Percentiles rank a stretch among this genome's conserved stretches.
Conservation (phyloP, 2,113 vertebrate genomes). For the Plectropomus leopardus region DNA sequence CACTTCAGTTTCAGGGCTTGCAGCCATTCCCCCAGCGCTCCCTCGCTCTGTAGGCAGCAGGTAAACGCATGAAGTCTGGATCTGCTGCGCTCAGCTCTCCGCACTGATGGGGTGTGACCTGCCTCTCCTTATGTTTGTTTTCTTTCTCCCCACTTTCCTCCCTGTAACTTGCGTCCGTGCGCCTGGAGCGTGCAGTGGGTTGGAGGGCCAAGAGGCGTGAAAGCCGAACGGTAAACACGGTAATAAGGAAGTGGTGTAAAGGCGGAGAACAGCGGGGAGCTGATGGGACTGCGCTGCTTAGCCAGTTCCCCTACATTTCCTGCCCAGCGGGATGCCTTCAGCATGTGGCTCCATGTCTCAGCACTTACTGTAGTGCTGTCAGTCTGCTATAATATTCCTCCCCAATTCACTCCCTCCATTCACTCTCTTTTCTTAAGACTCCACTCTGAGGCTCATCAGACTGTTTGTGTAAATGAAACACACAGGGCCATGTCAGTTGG, state of each 20-base stretch:
- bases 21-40: conserved; percentile 43
- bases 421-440: conserved; percentile 49
- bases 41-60: conserved; percentile 62
- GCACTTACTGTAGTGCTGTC: conserved; percentile 84
- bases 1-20: conserved; percentile 52
- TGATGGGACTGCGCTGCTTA: conserved; percentile 91
- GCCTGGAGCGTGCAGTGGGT: conserved; percentile 79
- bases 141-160: conserved; percentile 60
- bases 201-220: conserved; percentile 89
- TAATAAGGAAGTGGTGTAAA: conserved; percentile 95
- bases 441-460: conserved; percentile 45
- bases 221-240: conserved; percentile 93
- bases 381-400: conserved; percentile 82
- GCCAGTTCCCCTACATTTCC: conserved; percentile 96
- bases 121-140: conserved; percentile 78
- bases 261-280: conserved; percentile 92
- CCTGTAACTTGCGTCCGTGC: conserved; percentile 40
- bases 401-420: conserved; percentile 47
- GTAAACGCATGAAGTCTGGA: conserved; percentile 62
- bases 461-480: conserved; percentile 70
- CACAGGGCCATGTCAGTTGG: conserved; percentile 33
- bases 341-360: conserved; percentile 87
- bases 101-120: conserved; percentile 75
- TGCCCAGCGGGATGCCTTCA: conserved; percentile 91
- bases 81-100: conserved; percentile 70